These are phyloP conservation scores for Erebia aethiops DNA, from an alignment of 2,888 invertebrate species.

Conservation along the genomic window DNA sequence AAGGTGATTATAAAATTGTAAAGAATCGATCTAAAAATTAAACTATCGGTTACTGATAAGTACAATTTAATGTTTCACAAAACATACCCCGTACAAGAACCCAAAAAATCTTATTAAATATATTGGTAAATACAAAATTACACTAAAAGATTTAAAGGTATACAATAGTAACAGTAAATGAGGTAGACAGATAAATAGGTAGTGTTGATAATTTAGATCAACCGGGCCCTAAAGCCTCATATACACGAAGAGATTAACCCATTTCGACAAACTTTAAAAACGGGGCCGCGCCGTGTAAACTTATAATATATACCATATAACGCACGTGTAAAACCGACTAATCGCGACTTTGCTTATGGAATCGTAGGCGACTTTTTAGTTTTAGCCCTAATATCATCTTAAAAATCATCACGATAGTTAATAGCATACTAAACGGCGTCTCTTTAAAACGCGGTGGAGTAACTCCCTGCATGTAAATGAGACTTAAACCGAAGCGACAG, in stretches of 20 bases:
- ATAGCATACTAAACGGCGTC: background rate
- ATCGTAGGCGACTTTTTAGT: constrained; percentile 1
- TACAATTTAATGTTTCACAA: constrained; percentile 82
- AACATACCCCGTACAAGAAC: constrained; percentile 80
- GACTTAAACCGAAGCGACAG: constrained; percentile 62
- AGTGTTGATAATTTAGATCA: constrained; percentile 47
- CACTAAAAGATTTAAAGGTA: constrained; percentile 69
- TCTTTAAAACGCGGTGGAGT: background rate
- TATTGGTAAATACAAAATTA: constrained; percentile 80
- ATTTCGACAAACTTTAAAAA: background rate
- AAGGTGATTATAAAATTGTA: background rate
- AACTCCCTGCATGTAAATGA: constrained; percentile 1
- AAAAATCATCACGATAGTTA: background rate
- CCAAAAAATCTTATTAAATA: constrained; percentile 71
- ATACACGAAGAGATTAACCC: background rate
- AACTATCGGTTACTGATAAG: constrained; percentile 79
- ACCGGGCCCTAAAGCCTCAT: constrained; percentile 40
- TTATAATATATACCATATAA: background rate
- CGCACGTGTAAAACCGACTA: background rate
- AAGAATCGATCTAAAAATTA: constrained; percentile 53
- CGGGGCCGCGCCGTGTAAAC: background rate
- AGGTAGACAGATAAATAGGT: constrained; percentile 65
- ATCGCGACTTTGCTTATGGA: too few relatives aligned
- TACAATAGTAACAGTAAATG: constrained; percentile 70
- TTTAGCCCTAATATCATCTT: background rate